phyloP scores from a whole-genome alignment of 2,888 invertebrate genomes.

The Drosophila multiciliata region DNA sequence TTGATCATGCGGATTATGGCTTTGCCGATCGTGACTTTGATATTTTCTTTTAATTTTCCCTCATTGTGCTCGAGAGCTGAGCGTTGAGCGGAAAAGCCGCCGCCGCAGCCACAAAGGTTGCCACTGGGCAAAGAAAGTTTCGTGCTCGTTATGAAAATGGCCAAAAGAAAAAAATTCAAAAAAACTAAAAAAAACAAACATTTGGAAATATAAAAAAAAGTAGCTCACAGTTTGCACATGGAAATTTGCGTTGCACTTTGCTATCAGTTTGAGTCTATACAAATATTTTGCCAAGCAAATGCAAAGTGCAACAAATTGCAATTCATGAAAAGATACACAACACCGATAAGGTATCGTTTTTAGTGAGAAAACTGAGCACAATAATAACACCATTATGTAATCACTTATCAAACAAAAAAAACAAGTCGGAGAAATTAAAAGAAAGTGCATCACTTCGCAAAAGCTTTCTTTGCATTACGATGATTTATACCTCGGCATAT shows the following conservation, averaged over 20 bases:
- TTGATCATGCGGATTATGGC: conserved; percentile 72
- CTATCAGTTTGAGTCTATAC: conserved; percentile 29
- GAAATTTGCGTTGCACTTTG: conserved; percentile 16
- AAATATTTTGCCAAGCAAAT: conserved; percentile 13
- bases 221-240: conserved; percentile 18
- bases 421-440: background rate
- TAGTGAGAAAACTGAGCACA: conserved; percentile 7
- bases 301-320: conserved; percentile 24
- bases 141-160: conserved; percentile 46
- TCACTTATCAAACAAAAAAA: background rate
- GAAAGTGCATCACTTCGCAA: background rate
- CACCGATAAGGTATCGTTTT: conserved; percentile 36
- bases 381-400: conserved; percentile 9
- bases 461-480: background rate
- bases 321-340: conserved; percentile 31
- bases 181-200: conserved; percentile 18
- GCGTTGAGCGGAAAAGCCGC: conserved; percentile 40
- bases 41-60: conserved; percentile 71
- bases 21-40: conserved; percentile 73
- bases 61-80: conserved; percentile 52
- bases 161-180: conserved; percentile 16
- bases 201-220: conserved; percentile 1
- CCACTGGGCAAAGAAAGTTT: conserved; percentile 68
- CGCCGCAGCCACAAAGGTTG: conserved; percentile 33
- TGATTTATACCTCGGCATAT: background rate